Evolutionary conservation across 2,113 vertebrate species (phyloP), one percentile per base, ranked within the genome.

Genomic region (Atlantisia rogersi): DNA sequence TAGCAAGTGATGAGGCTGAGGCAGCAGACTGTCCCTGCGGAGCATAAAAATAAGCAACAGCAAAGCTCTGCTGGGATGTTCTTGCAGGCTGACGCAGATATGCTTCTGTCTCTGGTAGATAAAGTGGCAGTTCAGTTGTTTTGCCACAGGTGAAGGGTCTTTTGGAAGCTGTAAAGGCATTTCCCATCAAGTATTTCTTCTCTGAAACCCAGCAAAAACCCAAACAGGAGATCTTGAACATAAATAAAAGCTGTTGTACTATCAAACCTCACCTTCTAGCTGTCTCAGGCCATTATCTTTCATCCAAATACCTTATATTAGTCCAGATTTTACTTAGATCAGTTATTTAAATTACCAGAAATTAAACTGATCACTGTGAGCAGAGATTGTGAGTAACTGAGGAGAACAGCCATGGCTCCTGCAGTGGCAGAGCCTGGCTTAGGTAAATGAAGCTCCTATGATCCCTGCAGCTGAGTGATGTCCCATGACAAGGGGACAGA

Each of bases 1-100:
- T 96, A 97, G 90, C 94, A 96, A 96, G 88, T 73, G 92, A 96
- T 95, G 95, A 96, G 92, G 88, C 92, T 97, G 88, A 95, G 81
- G 90, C 88, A 95, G 86, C 90, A 95, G 79, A 65, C 75, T 81
- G 53, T 96, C 92, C 88, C 96, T 92, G 94, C 0, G 0, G 78
- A 95, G 94, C 73, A 94, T 88, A 92, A 97, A 96, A 95, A 95
- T 92, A 96, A 96, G 88, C 95, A 95, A 93, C 95, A 93, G 90
- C 80, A 94, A 96, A 92, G 84, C 74, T 90, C 89, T 96, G 68
- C 50, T 6, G 37, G 80, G 94, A 84, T 68, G 83, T 79, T 93
- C 92, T 95, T 81, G 81, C 82, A 94, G 74, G 81, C 69, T 89
- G 80, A 82, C 4, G 0, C 77, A 92, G 80, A 93, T 82, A 77